Evolutionary conservation across 2,888 invertebrate genomes (phyloP), one percentile per base, ranked within the genome.

Genomic region (Epinotia nisella): DNA sequence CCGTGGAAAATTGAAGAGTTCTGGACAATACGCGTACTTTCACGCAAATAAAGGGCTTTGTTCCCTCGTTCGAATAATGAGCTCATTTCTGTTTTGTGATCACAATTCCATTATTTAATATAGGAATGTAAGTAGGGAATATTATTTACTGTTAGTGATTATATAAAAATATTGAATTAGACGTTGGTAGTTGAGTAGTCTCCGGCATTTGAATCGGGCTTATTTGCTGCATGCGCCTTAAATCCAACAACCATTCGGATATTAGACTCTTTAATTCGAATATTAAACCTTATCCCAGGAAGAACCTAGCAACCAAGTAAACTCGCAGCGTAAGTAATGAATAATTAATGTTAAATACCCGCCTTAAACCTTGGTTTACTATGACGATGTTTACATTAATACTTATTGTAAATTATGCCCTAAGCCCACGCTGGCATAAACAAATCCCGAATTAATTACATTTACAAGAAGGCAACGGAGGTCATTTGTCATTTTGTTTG

Each of bases 371-470:
- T n/a, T 1, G 49, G n/a, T 49, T 49, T 49, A 39, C 59, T 59
- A 39, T 39, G 59, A 59, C 59, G 19, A 39, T n/a, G 39, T 59
- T 59, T 59, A 19, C 17, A 59, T 39, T 59, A 59, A 17, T 59
- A 39, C 59, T 49, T 17, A 29, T 13, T 35, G 59, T 62, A 62
- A 49, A 51, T 49, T 49, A 62, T 49, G 49, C 62, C 62, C 49
- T 62, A 49, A 62, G 62, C 29, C 24, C 17, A 21, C 10, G 49
- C 62, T 10, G n/a, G 24, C 29, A 29, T 66, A 66, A 55, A 66
- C 66, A 56, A 66, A 66, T 66, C 55, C 66, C 39, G 66, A 56
- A 66, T 55, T 66, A 66, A 66, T 66, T 66, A 56, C 15, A 21
- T 66, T 66, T 66, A 56, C 66, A 64, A 64, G 59, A 35, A 65